These are phyloP conservation scores for Rhynchonycteris naso DNA, from an alignment of 2,797 vertebrate species.

Conservation along the genomic window DNA sequence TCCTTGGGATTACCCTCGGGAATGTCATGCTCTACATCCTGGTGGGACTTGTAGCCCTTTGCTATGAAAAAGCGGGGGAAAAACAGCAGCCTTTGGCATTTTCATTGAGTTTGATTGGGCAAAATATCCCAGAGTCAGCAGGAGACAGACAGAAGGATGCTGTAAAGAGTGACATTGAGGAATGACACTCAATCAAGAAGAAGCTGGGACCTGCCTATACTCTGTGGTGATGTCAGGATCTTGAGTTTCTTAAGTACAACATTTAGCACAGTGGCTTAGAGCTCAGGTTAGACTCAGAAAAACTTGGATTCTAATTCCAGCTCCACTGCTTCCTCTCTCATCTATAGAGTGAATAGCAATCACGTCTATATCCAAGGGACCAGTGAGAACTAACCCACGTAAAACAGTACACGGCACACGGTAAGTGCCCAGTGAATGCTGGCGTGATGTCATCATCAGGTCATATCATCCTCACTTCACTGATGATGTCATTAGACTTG, in stretches of 20 bases:
- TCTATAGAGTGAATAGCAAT: neutral
- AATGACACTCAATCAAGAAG: neutral
- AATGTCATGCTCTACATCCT: neutral
- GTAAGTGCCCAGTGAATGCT: neutral
- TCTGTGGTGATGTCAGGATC: accelerated
- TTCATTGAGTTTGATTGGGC: neutral
- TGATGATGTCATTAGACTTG: neutral
- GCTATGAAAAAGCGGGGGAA: neutral
- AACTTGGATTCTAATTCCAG: neutral
- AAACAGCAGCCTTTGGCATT: neutral
- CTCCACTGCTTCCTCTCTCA: neutral
- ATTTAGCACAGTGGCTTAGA: neutral
- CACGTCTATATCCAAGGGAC: neutral
- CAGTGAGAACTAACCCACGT: neutral
- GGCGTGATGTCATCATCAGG: too few species aligned
- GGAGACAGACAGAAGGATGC: neutral
- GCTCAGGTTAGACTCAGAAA: neutral
- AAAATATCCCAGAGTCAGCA: neutral
- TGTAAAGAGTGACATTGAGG: neutral
- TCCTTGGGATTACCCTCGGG: neutral
- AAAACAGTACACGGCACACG: neutral
- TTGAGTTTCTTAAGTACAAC: neutral
- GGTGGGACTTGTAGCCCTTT: neutral
- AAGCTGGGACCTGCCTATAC: neutral
- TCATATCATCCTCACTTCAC: neutral